Percentiles rank a stretch among this genome's conserved stretches.
Conservation (phyloP, 2,113 vertebrate genomes). For the Cyprinodon brontotheroides region DNA sequence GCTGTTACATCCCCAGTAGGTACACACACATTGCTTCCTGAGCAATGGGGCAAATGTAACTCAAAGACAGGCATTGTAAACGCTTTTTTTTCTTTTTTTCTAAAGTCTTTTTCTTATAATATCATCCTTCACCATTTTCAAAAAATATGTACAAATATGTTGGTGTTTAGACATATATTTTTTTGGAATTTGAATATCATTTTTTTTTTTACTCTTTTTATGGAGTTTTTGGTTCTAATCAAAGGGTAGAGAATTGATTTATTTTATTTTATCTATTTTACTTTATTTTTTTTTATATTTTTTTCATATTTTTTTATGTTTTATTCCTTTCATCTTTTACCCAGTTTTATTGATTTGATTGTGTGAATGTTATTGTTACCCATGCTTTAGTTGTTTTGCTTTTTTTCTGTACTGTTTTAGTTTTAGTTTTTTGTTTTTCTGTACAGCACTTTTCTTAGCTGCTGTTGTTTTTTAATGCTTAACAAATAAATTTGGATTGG, state of each 20-base stretch:
- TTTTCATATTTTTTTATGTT: neutral
- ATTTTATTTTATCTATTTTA: neutral
- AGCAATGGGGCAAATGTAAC: neutral
- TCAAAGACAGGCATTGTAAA: neutral
- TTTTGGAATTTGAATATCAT: neutral
- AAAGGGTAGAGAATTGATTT: neutral
- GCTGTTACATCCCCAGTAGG: neutral
- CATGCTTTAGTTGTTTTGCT: too few species aligned
- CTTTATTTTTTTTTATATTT: neutral
- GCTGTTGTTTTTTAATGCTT: too few species aligned
- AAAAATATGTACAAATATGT: neutral
- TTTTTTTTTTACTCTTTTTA: neutral
- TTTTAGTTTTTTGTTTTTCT: too few species aligned
- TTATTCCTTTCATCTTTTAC: too few species aligned
- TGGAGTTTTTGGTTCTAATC: too few species aligned
- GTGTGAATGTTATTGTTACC: too few species aligned
- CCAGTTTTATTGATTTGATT: too few species aligned
- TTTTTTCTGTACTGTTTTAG: too few species aligned
- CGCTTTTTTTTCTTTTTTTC: neutral
- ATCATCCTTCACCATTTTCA: neutral
- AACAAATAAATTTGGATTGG: too few species aligned
- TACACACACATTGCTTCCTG: neutral
- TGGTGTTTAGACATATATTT: neutral
- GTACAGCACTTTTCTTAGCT: too few species aligned
- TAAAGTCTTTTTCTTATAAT: neutral